These are phyloP conservation scores for Lithobates pipiens DNA, from an alignment of 2,797 vertebrate genomes.

Conservation along the genomic window DNA sequence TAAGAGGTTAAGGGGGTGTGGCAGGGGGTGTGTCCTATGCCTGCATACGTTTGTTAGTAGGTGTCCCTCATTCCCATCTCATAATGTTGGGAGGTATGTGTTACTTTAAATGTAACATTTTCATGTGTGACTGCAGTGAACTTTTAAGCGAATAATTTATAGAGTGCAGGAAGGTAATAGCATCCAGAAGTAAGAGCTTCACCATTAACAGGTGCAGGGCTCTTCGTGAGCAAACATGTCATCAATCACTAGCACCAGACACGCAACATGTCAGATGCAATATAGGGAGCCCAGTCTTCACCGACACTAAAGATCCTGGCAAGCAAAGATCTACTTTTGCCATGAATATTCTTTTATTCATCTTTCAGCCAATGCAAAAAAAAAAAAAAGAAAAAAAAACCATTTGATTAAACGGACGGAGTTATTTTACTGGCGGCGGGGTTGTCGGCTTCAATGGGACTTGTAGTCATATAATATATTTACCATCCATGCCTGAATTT, in stretches of 20 bases:
- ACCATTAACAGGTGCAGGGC: conserved; percentile 35
- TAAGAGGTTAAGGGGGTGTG: too few relatives aligned
- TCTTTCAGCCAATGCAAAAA: conserved; percentile 32
- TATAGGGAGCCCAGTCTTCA: conserved; percentile 36
- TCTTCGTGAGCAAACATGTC: conserved; percentile 11
- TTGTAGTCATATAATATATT: conserved; percentile 40
- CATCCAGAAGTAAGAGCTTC: not conserved
- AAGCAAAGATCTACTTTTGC: conserved; percentile 21
- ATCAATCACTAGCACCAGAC: conserved; percentile 23
- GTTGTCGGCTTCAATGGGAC: conserved; percentile 17
- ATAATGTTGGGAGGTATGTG: too few relatives aligned
- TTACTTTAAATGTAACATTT: too few relatives aligned
- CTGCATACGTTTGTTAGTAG: too few relatives aligned
- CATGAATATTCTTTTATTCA: conserved; percentile 49
- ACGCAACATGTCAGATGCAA: conserved; percentile 29
- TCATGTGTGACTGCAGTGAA: not conserved
- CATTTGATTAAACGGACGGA: conserved; percentile 34
- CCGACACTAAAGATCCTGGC: conserved; percentile 54
- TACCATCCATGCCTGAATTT: conserved; percentile 23
- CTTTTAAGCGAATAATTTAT: conserved; percentile 17
- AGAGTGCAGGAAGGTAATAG: conserved; percentile 2
- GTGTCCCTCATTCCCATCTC: too few relatives aligned
- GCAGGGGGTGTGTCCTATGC: too few relatives aligned
- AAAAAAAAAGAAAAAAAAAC: not conserved
- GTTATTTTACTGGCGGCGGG: conserved; percentile 7